Evolutionary conservation across 2,797 vertebrate genomes (phyloP), one percentile per base, ranked within the genome.

Genomic region (Echeneis naucrates): DNA sequence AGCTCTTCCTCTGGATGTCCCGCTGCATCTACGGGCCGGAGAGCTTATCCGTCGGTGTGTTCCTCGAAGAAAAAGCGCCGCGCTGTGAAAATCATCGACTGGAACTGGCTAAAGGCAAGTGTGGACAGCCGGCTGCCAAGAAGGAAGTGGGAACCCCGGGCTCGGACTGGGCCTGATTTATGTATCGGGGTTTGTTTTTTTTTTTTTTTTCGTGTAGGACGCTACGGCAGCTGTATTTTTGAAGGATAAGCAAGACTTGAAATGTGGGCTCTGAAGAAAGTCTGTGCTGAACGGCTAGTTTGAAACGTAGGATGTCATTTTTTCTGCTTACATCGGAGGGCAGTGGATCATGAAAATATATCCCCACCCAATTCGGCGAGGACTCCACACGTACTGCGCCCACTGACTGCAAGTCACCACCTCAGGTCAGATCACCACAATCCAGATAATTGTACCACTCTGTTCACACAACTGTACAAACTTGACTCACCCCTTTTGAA

Each of bases 111-210:
- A 54, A 81, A 77, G 83, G 78, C 85, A 86, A 92, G 87, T 84
- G 90, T 85, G 87, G 88, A 89, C 80, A 85, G 68, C 87, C 91
- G 92, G 87, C 87, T 85, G 79, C 82, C 69, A 77, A 94, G 90
- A 85, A 94, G 93, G 93, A 95, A 95, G 94, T 94, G 86, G 78
- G 82, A 92, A 86, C 80, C 90, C 87, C 81, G 87, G 89, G 90
- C 75, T 91, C 73, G 68, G 78, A 87, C 79, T 72, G 89, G 94
- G 93, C 94, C 94, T 90, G 83, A 77, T 88, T 81, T 73, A 56
- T 72, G 51, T 23, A 70, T 42, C 8, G 59, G 68, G 68, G 53
- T 75, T 61, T 65, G 3, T 30, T 30, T 3, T 30, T 3, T 30
- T 30, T 3, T 30, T 72, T 27, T 10, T 53, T 26, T 52, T 21